phyloP scores from a whole-genome alignment of 2,113 vertebrate genomes.

The Malaclemys terrapin region DNA sequence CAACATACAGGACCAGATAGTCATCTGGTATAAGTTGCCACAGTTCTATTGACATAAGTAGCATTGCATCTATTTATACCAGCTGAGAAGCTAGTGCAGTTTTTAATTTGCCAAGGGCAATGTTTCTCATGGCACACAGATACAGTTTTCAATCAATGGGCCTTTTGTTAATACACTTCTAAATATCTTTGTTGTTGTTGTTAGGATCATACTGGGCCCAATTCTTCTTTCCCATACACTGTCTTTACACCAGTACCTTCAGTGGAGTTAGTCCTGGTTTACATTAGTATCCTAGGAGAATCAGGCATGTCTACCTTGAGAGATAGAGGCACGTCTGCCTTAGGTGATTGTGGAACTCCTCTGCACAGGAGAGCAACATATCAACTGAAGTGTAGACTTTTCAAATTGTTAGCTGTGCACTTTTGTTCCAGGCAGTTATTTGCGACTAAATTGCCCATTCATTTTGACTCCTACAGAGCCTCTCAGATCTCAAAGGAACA shows the following conservation, averaged over 20 bases:
- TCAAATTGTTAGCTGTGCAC: accelerated
- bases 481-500: not conserved
- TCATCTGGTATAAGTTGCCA: not conserved
- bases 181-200: not conserved
- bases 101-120: not conserved
- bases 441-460: not conserved
- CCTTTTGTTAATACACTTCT: slow-evolving; percentile 35
- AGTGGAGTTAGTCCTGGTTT: slow-evolving; percentile 12
- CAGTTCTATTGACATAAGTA: not conserved
- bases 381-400: not conserved
- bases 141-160: slow-evolving; percentile 42
- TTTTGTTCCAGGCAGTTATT: not conserved
- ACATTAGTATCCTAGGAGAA: not conserved
- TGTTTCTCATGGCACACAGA: not conserved
- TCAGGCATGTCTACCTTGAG: not conserved
- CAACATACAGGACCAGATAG: not conserved
- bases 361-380: not conserved
- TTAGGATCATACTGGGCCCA: slow-evolving; percentile 24
- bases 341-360: not conserved
- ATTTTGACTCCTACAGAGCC: not conserved
- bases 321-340: not conserved
- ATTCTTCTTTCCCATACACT: slow-evolving; percentile 7
- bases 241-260: not conserved
- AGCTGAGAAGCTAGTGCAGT: slow-evolving; percentile 9
- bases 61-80: not conserved